A percentile compares a stretch with the other conserved stretches of the same genome.
These are phyloP conservation scores for Dunckerocampus dactyliophorus DNA, from an alignment of 2,113 vertebrate genomes.

Conservation along the genomic window DNA sequence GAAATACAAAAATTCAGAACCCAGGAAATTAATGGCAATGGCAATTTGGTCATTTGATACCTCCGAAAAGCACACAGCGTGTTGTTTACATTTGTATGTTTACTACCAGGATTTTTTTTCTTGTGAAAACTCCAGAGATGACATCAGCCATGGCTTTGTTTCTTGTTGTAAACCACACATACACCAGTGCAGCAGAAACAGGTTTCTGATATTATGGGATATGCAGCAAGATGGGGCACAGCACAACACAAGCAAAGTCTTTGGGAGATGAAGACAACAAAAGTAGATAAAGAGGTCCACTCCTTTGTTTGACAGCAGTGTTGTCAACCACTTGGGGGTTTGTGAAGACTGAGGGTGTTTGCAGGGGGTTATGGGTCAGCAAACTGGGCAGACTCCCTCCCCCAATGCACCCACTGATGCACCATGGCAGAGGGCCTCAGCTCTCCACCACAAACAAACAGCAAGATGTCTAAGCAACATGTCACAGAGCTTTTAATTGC, in stretches of 20 bases:
- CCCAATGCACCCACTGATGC: conserved; percentile 56
- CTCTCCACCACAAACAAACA: conserved; percentile 67
- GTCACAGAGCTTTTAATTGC: conserved; percentile 72
- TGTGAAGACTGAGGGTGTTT: conserved; percentile 62
- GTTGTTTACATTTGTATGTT: too few species aligned
- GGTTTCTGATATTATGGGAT: conserved; percentile 14
- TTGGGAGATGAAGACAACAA: conserved; percentile 45
- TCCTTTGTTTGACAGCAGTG: conserved; percentile 64
- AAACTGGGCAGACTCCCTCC: conserved; percentile 67
- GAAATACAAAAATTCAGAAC: too few species aligned
- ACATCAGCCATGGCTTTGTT: too few species aligned
- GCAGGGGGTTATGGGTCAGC: conserved; percentile 72
- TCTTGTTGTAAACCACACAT: too few species aligned
- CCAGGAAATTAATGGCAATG: too few species aligned
- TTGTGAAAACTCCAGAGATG: too few species aligned
- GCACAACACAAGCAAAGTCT: conserved; percentile 10
- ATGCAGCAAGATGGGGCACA: conserved; percentile 5
- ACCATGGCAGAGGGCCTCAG: conserved; percentile 57
- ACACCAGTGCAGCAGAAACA: neutral
- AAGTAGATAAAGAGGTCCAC: conserved; percentile 63
- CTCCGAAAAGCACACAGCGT: too few species aligned
- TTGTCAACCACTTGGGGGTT: conserved; percentile 61
- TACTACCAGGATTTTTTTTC: too few species aligned
- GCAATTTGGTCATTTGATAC: too few species aligned
- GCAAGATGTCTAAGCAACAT: conserved; percentile 68